Conservation (phyloP, 2,113 vertebrate genomes). For the Psittacula cyanocephala region DNA sequence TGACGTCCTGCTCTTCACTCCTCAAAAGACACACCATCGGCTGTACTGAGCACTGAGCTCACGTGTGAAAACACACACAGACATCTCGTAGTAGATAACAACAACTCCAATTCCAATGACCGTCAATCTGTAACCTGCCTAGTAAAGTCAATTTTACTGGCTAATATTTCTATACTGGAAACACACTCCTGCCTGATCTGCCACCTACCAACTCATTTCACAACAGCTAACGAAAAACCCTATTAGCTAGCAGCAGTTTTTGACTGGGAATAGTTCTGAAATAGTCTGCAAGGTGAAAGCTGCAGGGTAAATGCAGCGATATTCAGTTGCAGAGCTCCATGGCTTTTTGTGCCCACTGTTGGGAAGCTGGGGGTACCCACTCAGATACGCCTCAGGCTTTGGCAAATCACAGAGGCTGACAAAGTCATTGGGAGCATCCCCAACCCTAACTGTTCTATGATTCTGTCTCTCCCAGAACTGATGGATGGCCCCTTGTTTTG, state of each 20-base stretch:
- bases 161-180: background rate
- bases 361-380: background rate
- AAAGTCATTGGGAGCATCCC: background rate
- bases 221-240: background rate
- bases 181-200: background rate
- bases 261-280: background rate
- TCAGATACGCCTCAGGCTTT: background rate
- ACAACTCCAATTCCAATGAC: background rate
- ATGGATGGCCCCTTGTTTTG: background rate
- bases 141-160: background rate
- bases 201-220: background rate
- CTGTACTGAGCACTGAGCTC: background rate
- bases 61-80: rapidly evolving
- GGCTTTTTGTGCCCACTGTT: background rate
- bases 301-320: background rate
- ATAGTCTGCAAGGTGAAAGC: background rate
- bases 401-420: background rate
- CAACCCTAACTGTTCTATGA: no score
- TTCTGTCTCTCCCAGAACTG: background rate
- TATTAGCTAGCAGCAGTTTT: background rate
- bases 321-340: background rate
- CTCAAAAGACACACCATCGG: rapidly evolving
- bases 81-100: background rate
- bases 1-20: background rate
- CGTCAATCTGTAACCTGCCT: background rate